Base-by-base conservation (phyloP, 2,888 invertebrate genomes). In the Apamea crenata region DNA sequence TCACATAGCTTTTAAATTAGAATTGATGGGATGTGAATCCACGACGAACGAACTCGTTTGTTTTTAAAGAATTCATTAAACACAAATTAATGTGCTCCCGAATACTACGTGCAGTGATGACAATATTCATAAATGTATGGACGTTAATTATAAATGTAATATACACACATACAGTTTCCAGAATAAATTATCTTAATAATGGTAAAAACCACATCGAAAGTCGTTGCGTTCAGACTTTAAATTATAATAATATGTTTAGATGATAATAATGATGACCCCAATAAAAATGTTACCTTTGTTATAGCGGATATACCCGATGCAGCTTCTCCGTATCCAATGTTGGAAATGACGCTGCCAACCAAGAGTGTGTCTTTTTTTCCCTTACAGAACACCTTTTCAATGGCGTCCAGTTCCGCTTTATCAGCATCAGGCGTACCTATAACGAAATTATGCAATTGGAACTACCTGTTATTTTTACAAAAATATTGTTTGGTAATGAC, bases 341-440 rank as follows among this genome's bases (percentile, higher is more conserved):
- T 97, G 2, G 97, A 96, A 90, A 95, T 96, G 1, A 97, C 95
- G 63, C 96, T 96, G 21, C 97, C 97, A 68, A 98, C 97, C 10
- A 97, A 93, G 4, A 98, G 94, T 1, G 98, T 97, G 1, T 97
- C 96, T 0, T 96, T 96, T 78, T 97, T 93, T 70, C 96, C 93
- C 61, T 94, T 91, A 90, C 97, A 97, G 90, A 97, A 97, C 1
- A 97, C 95, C 76, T 97, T 95, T 47, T 97, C 96, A 77, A 98
- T 97, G 2, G 97, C 97, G 90, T 97, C 97, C n/a, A 98, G 93
- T 92, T 98, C 98, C 77, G 97, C 96, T 77, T 98, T 98, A 90
- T 98, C 98, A 21, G 97, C 97, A 44, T 97, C 95, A 47, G 93
- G 97, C 10, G 97, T 97, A 74, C 92, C 96, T 96, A 81, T 18